Evolutionary conservation across 2,797 vertebrate species (phyloP), one percentile per base, ranked within the genome.

Genomic region (Pipistrellus nathusii): DNA sequence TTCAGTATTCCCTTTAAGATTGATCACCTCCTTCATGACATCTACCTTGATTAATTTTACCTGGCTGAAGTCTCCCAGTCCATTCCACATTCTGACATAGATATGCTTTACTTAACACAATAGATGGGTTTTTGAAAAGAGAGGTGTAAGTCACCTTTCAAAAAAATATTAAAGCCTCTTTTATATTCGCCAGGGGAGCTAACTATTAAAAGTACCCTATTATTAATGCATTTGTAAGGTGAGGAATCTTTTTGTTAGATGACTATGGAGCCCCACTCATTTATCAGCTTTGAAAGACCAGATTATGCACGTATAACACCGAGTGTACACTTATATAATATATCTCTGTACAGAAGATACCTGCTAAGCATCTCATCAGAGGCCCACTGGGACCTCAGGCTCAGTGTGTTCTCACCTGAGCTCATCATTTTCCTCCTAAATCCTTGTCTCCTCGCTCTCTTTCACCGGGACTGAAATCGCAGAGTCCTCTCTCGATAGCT

Each of bases 41-140:
- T 85, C 92, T 83, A 51, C 83, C 90, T 93, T 88, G 72, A 92
- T 93, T 90, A 88, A 94, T 95, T 93, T 94, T 82, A 62, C 48
- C 83, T 89, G 82, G 55, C 83, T 88, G 83, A 59, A 76, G 86
- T 82, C 83, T 92, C 80, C 86, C 81, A 78, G 85, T 85, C 92
- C 94, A 78, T 93, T 96, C 83, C 72, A 41, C 92, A 96, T 93
- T 95, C 96, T 91, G 66, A 55, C 57, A 25, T 18, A 90, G 83
- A 73, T 93, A 78, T 96, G 94, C 91, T 96, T 97, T 97, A 81
- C 93, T 95, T 96, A 95, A 89, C 84, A 94, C 72, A 94, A 89
- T 59, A 64, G 88, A 94, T 94, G 95, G 81, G 72, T 78, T 95
- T 95, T 94, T 97, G 76, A 96, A 95, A 91, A 96, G 92, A 95